Percentiles rank a stretch among this genome's conserved stretches.
Conservation (phyloP, 2,113 vertebrate species). For the Limanda limanda region DNA sequence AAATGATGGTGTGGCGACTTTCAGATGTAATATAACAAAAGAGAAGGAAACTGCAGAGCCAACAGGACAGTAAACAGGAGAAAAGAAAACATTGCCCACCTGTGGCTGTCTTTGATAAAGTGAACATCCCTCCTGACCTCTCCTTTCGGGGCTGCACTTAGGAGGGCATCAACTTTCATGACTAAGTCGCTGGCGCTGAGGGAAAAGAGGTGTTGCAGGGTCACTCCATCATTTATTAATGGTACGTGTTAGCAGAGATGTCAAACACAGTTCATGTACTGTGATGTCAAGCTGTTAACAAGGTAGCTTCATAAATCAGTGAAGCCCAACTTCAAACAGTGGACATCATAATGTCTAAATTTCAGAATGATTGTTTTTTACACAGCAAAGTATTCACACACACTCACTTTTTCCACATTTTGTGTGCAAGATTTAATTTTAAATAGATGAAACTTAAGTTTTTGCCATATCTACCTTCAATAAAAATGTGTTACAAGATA, state of each 20-base stretch:
- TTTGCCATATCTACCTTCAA: too few relatives aligned
- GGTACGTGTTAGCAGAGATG: conserved; percentile 11
- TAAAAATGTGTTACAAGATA: too few relatives aligned
- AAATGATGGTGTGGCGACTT: conserved; percentile 46
- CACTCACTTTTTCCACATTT: too few relatives aligned
- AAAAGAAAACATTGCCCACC: conserved; percentile 79
- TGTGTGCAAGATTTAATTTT: too few relatives aligned
- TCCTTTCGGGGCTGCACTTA: conserved; percentile 86
- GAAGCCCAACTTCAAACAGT: neutral
- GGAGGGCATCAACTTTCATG: conserved; percentile 93
- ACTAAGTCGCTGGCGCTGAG: conserved; percentile 89
- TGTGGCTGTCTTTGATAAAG: conserved; percentile 87
- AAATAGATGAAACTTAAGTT: too few relatives aligned
- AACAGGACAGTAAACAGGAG: conserved; percentile 2
- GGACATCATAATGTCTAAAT: neutral
- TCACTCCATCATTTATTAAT: conserved; percentile 48
- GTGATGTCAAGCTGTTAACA: conserved; percentile 33
- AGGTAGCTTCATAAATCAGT: conserved; percentile 21
- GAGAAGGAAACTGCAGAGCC: neutral
- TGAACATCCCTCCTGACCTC: conserved; percentile 83
- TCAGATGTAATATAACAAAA: conserved; percentile 37
- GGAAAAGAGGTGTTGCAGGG: conserved; percentile 23
- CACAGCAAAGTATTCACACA: neutral
- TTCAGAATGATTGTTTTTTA: neutral
- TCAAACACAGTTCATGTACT: conserved; percentile 23